Evolutionary conservation across 2,888 invertebrate species (phyloP), one percentile per base, ranked within the genome.

Genomic region (Laspeyria flexula): DNA sequence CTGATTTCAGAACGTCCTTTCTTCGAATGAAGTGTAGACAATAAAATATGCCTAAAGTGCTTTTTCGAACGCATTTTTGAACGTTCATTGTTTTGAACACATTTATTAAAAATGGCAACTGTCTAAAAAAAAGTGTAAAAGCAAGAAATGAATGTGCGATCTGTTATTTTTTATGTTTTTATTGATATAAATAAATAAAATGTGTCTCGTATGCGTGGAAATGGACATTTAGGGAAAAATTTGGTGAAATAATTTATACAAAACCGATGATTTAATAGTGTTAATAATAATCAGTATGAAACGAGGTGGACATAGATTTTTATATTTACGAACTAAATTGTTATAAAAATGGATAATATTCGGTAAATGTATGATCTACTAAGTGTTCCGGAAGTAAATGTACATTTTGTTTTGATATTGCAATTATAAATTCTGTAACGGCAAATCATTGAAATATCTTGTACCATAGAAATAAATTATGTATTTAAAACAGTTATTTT

Each of bases 391-490:
- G 47, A 40, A 38, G 21, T 5, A 46, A 55, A 63, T 71, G 69
- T 69, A 65, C 63, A 71, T 73, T 72, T 73, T 69, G 66, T 71
- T 72, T 66, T 73, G 73, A 69, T 75, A 73, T 69, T 65, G 67
- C 70, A 70, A 75, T 68, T 73, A 74, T 72, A 67, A 73, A 65
- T 71, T 73, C 65, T 68, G 70, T 76, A 71, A 77, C 71, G 64
- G 75, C 75, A 83, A 83, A 87, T 87, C 89, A 88, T 89, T 88
- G 81, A 75, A 83, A 85, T 83, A 86, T 79, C 77, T 80, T 88
- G 90, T 91, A 91, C 88, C 85, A 91, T 91, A 90, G 86, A 82
- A 90, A 91, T 91, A 91, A 92, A 92, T 92, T 90, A 92, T 90
- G 89, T 92, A 91, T 90, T 90, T 90, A 91, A 91, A 87, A 72